Conservation (phyloP, 2,797 vertebrate species). For the Sebastes reedi region DNA sequence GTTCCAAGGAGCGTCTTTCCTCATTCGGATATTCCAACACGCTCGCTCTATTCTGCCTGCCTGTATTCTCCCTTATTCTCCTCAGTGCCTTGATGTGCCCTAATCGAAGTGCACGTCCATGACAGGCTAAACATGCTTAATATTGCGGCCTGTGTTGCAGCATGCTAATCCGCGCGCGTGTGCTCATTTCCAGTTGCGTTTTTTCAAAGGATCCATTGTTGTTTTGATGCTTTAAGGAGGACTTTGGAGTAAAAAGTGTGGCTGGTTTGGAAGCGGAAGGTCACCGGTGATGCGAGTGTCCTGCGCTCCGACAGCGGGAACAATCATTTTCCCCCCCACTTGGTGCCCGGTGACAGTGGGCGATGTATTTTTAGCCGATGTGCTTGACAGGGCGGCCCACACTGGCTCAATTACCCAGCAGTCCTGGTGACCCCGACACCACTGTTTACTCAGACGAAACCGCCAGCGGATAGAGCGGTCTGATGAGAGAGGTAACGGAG, state of each 20-base stretch:
- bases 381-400: slow-evolving; percentile 86
- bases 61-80: slow-evolving; percentile 70
- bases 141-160: slow-evolving; percentile 35
- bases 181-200: slow-evolving; percentile 22
- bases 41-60: slow-evolving; percentile 53
- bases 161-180: slow-evolving; percentile 50
- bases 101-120: slow-evolving; percentile 70
- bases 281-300: slow-evolving; percentile 86
- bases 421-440: slow-evolving; percentile 86
- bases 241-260: slow-evolving; percentile 67
- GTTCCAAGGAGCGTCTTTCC: slow-evolving; percentile 80
- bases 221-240: slow-evolving; percentile 20
- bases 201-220: slow-evolving; percentile 55
- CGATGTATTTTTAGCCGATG: slow-evolving; percentile 89
- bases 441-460: slow-evolving; percentile 90
- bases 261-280: slow-evolving; percentile 91
- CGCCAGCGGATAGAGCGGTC: slow-evolving; percentile 81
- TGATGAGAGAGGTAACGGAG: slow-evolving; percentile 84
- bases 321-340: slow-evolving; percentile 91
- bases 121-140: slow-evolving; percentile 74
- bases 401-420: slow-evolving; percentile 91
- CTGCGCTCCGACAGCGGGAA: slow-evolving; percentile 82
- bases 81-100: slow-evolving; percentile 60
- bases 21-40: slow-evolving; percentile 66
- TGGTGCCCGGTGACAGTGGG: slow-evolving; percentile 88